A percentile compares a stretch with the other conserved stretches of the same genome.
Conservation (phyloP, 1,140 invertebrate genomes). For the Conus ventricosus region DNA sequence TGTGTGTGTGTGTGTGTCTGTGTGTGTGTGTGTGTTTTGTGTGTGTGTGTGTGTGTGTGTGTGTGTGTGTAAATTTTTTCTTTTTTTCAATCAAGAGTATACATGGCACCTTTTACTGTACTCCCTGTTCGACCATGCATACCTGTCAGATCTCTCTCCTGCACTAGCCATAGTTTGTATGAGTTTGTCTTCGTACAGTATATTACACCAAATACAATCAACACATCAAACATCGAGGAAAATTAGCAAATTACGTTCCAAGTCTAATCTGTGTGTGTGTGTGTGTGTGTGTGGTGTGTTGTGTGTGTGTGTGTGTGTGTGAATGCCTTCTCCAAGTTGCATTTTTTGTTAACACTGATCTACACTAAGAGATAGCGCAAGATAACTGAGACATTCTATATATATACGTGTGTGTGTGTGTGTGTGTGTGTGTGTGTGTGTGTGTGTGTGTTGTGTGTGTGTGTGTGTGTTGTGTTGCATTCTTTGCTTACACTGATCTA, state of each 20-base stretch:
- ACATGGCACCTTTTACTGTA: too few species aligned
- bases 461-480: neutral
- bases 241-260: neutral
- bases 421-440: neutral
- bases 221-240: neutral
- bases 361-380: neutral
- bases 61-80: too few species aligned
- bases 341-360: neutral
- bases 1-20: too few species aligned
- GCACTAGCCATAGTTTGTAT: too few species aligned
- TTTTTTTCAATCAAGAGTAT: too few species aligned
- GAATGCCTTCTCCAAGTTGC: neutral
- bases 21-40: too few species aligned
- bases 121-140: too few species aligned
- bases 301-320: slow-evolving; percentile 5
- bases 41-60: too few species aligned
- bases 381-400: neutral
- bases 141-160: too few species aligned
- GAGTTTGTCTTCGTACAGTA: too few species aligned
- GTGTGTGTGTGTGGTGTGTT: neutral
- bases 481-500: neutral
- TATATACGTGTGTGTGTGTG: neutral
- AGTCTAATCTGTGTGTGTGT: neutral
- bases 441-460: neutral
- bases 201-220: neutral